A percentile compares a stretch with the other conserved stretches of the same genome.
phyloP scores from a whole-genome alignment of 2,797 vertebrate species.

The Coregonus sp. region DNA sequence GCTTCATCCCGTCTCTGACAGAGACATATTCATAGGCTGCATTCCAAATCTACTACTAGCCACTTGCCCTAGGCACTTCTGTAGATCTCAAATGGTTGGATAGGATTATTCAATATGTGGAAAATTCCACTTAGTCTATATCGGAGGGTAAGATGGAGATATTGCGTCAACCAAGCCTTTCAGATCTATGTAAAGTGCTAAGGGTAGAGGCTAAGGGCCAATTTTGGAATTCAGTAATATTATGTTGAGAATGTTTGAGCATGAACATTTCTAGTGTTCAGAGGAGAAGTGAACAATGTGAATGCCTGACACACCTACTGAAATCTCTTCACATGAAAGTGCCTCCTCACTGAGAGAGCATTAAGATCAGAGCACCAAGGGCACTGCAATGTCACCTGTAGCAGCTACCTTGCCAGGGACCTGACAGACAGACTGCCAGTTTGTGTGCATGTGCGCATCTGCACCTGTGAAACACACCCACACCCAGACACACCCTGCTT shows the following conservation, averaged over 20 bases:
- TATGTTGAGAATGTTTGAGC: background rate
- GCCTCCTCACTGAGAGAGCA: slow-evolving; percentile 8
- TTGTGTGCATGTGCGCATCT: slow-evolving; percentile 1
- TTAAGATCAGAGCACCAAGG: slow-evolving; percentile 30
- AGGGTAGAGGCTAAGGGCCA: no score
- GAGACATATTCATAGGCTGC: background rate
- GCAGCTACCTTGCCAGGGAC: slow-evolving; percentile 24
- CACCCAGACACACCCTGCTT: background rate
- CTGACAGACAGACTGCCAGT: slow-evolving; percentile 28
- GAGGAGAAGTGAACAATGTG: background rate
- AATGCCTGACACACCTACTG: background rate
- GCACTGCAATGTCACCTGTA: slow-evolving; percentile 47
- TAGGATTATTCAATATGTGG: no score
- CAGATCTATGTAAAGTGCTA: no score
- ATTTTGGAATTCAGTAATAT: background rate
- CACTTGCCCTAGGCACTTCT: no score
- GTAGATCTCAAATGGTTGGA: no score
- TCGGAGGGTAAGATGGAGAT: no score
- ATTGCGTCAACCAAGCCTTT: no score
- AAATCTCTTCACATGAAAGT: background rate
- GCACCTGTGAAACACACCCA: background rate
- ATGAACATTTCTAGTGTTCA: background rate
- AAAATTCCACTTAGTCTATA: no score
- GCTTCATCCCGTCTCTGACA: background rate
- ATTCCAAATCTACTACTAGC: no score